A percentile compares a stretch with the other conserved stretches of the same genome.
phyloP scores from a whole-genome alignment of 2,888 invertebrate species.

The Eurytoma californica region DNA sequence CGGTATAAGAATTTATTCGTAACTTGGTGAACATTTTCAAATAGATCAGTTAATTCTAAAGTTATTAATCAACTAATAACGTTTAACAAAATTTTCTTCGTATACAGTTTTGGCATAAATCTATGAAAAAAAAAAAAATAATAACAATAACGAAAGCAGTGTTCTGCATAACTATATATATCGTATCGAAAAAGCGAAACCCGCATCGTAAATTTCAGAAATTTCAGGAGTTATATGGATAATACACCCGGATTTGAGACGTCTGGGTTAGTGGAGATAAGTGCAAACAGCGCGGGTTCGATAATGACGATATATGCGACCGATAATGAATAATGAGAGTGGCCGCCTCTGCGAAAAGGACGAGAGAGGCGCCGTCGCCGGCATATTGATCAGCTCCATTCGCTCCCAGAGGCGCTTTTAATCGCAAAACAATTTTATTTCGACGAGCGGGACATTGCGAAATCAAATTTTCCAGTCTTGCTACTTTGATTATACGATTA shows the following conservation, averaged over 20 bases:
- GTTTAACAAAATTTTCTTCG: no score
- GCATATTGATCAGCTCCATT: slow-evolving; percentile 40
- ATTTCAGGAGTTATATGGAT: background rate
- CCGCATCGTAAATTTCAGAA: slow-evolving; percentile 8
- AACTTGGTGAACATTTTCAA: no score
- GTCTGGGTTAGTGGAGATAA: slow-evolving; percentile 17
- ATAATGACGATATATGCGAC: slow-evolving; percentile 26
- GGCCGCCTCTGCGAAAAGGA: slow-evolving; percentile 11
- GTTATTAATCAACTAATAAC: no score
- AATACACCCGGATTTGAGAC: slow-evolving; percentile 13
- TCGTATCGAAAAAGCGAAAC: background rate
- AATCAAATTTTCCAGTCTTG: no score
- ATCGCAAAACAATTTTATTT: slow-evolving; percentile 17
- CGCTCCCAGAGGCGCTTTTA: background rate
- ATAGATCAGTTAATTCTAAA: no score
- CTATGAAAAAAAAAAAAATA: no score
- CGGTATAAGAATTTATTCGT: no score
- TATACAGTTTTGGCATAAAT: no score
- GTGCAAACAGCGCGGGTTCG: slow-evolving; percentile 20
- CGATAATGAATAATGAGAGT: slow-evolving; percentile 47
- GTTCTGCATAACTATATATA: no score
- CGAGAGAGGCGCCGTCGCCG: slow-evolving; percentile 12
- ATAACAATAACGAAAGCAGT: no score
- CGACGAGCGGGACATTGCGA: no score
- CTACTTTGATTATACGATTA: no score